Conservation (phyloP, 1,140 invertebrate species). For the Hycleus cichorii region DNA sequence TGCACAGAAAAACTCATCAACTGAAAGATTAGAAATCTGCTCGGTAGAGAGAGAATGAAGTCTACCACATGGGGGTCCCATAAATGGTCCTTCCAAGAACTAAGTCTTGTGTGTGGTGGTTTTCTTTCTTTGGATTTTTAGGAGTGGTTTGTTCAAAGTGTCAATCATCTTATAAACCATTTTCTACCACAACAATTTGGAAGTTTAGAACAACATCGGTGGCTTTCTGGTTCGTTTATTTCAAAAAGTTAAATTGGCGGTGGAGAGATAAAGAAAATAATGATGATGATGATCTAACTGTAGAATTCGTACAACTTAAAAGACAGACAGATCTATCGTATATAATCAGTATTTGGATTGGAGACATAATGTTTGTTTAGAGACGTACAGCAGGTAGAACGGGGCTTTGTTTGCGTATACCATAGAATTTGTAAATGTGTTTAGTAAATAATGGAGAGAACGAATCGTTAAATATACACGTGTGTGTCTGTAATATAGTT, state of each 20-base stretch:
- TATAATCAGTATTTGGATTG: constrained; percentile 12
- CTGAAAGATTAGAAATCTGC: constrained; percentile 4
- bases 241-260: constrained; percentile 5
- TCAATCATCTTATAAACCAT: constrained; percentile 4
- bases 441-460: constrained; percentile 17
- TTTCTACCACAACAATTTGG: no score
- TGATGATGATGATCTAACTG: neutral
- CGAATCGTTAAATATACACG: neutral
- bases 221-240: neutral
- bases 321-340: neutral
- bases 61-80: constrained; percentile 11
- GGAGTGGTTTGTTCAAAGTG: constrained; percentile 2
- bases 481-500: neutral
- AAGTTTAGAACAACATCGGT: neutral
- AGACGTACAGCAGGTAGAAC: constrained; percentile 11
- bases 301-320: no score
- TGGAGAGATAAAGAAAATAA: constrained; percentile 1
- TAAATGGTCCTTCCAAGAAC: constrained; percentile 12
- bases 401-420: constrained; percentile 16
- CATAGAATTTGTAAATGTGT: constrained; percentile 19
- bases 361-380: constrained; percentile 5
- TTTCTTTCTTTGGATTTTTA: neutral
- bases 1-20: no score
- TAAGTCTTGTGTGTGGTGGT: neutral
- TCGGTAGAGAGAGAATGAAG: neutral